phyloP scores from a whole-genome alignment of 2,888 invertebrate species.

The Agapetus fuscipes region DNA sequence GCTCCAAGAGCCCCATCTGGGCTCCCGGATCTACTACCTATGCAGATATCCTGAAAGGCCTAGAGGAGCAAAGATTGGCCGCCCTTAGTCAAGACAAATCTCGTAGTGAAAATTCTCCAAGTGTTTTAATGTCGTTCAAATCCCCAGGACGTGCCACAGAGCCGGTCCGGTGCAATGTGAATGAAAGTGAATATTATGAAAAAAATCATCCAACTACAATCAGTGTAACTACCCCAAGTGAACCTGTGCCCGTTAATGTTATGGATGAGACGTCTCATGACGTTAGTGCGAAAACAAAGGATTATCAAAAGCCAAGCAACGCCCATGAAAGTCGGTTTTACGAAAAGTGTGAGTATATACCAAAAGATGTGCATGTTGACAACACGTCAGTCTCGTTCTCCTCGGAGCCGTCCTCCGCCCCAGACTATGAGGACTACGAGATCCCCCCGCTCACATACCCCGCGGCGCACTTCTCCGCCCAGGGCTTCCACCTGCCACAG shows the following conservation, averaged over 20 bases:
- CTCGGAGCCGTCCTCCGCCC: slow-evolving; percentile 12
- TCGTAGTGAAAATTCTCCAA: slow-evolving; percentile 12
- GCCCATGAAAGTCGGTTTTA: too few relatives aligned
- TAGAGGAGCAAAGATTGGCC: slow-evolving; percentile 22
- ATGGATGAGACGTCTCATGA: background rate
- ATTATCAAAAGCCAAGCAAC: too few relatives aligned
- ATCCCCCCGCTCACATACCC: slow-evolving; percentile 24
- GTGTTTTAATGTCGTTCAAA: slow-evolving; percentile 5
- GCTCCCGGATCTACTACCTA: slow-evolving; percentile 64
- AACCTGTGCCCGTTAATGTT: background rate
- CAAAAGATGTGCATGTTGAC: background rate
- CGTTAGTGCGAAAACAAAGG: background rate
- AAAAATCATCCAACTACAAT: too few relatives aligned
- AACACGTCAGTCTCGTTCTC: background rate
- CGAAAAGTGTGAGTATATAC: background rate
- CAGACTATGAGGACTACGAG: slow-evolving; percentile 15
- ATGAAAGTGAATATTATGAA: too few relatives aligned
- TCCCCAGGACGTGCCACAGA: background rate
- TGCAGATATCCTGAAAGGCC: slow-evolving; percentile 67
- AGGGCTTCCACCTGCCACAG: slow-evolving; percentile 26
- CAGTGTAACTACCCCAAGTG: background rate
- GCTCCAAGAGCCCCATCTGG: slow-evolving; percentile 66
- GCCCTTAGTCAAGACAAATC: background rate
- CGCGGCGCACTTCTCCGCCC: slow-evolving; percentile 26
- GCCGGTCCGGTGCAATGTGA: background rate